A percentile compares a stretch with the other conserved stretches of the same genome.
Conservation (phyloP, 2,797 vertebrate genomes). For the Microcaecilia unicolor region DNA sequence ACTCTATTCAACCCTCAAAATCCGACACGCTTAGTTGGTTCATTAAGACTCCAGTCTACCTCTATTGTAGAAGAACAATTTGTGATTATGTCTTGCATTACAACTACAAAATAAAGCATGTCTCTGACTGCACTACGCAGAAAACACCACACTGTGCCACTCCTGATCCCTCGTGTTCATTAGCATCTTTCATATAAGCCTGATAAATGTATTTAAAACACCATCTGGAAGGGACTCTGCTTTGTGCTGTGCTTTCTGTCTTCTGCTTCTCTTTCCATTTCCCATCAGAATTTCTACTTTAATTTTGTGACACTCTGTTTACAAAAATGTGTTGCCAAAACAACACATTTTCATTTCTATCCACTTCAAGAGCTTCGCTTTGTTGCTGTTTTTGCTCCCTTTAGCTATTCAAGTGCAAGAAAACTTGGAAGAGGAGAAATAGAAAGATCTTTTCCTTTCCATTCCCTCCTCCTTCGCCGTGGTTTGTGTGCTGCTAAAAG, state of each 20-base stretch:
- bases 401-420: conserved; percentile 5
- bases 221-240: conserved; percentile 48
- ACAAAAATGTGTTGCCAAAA: conserved; percentile 30
- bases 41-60: no score
- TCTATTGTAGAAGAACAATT: no score
- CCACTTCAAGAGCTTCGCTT: conserved; percentile 5
- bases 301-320: conserved; percentile 45
- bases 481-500: no score
- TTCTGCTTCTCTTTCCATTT: conserved; percentile 23
- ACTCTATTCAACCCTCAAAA: no score
- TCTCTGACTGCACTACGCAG: conserved; percentile 15
- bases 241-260: conserved; percentile 22
- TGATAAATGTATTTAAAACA: conserved; percentile 58
- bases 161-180: conserved; percentile 37
- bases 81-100: no score
- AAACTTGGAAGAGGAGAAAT: conserved; percentile 16
- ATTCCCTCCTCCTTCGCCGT: conserved; percentile 2
- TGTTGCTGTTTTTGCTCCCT: not conserved
- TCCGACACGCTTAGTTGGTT: no score
- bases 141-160: conserved; percentile 20
- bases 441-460: conserved; percentile 12
- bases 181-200: conserved; percentile 29
- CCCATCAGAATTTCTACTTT: conserved; percentile 35
- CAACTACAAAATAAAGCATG: conserved; percentile 15
- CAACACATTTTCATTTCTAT: conserved; percentile 7